Percentiles rank a stretch among this genome's conserved stretches.
These are phyloP conservation scores for Brachypteracias leptosomus DNA, from an alignment of 2,113 vertebrate genomes.

Conservation along the genomic window DNA sequence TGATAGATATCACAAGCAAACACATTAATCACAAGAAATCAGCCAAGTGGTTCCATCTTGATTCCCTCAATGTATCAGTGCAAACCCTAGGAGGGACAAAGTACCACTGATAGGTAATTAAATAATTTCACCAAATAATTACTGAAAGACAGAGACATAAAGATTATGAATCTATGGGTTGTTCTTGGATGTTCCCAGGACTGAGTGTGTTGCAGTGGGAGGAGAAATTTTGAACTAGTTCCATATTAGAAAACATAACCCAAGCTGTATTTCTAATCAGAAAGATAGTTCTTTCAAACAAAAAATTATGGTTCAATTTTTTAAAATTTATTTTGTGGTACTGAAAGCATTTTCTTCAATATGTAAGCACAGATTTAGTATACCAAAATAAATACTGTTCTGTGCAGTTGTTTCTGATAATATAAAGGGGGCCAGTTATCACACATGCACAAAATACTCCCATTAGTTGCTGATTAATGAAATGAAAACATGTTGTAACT, in stretches of 20 bases:
- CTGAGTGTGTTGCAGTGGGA: background rate
- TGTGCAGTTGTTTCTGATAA: background rate
- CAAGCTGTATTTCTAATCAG: background rate
- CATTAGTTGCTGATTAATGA: conserved; percentile 32
- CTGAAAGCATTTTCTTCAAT: background rate
- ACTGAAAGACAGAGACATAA: background rate
- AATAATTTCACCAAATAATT: background rate
- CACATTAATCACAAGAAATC: background rate
- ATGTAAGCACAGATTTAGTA: background rate
- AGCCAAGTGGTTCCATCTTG: background rate
- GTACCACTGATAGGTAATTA: background rate
- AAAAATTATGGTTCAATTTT: background rate
- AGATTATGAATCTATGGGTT: background rate
- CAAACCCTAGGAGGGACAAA: background rate
- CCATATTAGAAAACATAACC: background rate
- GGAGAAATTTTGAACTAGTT: background rate
- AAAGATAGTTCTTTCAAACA: background rate
- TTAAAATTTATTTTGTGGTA: background rate
- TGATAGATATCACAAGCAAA: background rate
- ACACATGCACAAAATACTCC: background rate
- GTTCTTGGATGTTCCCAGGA: background rate
- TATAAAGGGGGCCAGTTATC: background rate
- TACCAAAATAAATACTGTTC: background rate
- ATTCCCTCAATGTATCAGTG: background rate
- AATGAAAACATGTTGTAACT: background rate